Evolutionary conservation across 2,113 vertebrate genomes (phyloP).

Genomic region (Vidua macroura): DNA sequence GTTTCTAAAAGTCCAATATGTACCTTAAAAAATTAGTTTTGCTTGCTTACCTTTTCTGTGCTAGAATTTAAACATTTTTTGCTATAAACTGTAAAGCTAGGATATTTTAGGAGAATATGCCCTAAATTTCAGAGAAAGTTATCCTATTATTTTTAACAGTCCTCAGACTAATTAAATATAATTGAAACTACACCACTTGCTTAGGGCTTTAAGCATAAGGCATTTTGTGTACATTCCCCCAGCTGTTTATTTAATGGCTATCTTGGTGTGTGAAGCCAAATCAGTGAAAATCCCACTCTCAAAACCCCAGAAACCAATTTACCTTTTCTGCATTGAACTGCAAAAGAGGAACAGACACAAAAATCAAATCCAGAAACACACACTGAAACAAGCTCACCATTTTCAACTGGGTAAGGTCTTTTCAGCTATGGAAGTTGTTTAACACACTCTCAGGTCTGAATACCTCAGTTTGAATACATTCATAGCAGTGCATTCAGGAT

Average conservation of each 20-base stretch:
- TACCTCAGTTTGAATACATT: not conserved
- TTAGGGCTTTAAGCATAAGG: constrained; percentile 30
- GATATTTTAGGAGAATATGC: not conserved
- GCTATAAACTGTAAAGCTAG: not conserved
- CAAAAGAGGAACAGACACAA: not conserved
- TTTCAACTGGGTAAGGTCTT: constrained; percentile 6
- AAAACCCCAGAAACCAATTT: not conserved
- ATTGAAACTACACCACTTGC: not conserved
- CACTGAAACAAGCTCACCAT: not conserved
- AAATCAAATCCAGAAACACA: constrained; percentile 24
- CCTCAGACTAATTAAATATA: not conserved
- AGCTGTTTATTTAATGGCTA: not conserved
- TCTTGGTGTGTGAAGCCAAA: not conserved
- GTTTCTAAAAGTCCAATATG: not conserved
- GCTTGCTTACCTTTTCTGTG: not conserved
- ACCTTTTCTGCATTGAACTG: constrained; percentile 37
- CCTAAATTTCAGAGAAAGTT: not conserved
- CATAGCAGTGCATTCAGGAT: not conserved
- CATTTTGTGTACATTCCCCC: constrained; percentile 21
- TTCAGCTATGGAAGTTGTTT: not conserved
- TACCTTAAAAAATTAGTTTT: not conserved
- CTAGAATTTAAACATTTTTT: not conserved
- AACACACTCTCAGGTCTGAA: not conserved
- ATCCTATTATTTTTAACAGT: not conserved
- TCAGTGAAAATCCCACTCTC: not conserved